phyloP scores from a whole-genome alignment of 2,113 vertebrate genomes.

The Pseudorhombus dupliciocellatus region DNA sequence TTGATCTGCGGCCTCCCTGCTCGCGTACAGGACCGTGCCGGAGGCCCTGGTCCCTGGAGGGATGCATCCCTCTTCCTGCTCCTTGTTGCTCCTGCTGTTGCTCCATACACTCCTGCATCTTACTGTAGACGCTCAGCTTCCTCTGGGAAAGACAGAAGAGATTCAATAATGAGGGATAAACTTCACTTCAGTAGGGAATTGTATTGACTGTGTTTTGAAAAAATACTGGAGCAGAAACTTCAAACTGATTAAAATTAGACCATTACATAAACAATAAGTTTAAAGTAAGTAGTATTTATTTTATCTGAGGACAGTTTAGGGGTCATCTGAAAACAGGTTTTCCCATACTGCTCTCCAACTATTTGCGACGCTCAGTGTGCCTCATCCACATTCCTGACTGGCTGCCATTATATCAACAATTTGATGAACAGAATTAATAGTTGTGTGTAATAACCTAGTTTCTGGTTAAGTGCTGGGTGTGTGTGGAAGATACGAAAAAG shows the following conservation, averaged over 20 bases:
- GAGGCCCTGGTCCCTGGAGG: conserved; percentile 58
- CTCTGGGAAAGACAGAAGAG: conserved; percentile 65
- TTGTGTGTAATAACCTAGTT: neutral
- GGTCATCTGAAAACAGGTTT: conserved; percentile 39
- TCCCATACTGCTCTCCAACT: conserved; percentile 55
- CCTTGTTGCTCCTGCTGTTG: conserved; percentile 77
- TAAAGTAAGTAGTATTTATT: neutral
- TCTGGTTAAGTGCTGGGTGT: neutral
- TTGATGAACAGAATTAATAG: conserved; percentile 28
- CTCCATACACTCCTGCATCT: conserved; percentile 95
- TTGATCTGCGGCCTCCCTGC: conserved; percentile 60
- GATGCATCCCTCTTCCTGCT: conserved; percentile 60
- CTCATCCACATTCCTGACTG: conserved; percentile 70
- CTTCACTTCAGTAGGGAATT: neutral
- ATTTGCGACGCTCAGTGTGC: conserved; percentile 51
- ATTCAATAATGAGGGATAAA: neutral
- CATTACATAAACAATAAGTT: neutral
- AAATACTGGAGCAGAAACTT: neutral
- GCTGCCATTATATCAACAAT: conserved; percentile 74
- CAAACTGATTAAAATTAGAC: neutral
- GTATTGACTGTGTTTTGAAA: no score
- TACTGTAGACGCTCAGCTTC: conserved; percentile 90
- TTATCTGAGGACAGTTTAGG: neutral
- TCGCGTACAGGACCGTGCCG: conserved; percentile 66
- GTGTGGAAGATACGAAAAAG: neutral